A percentile compares a stretch with the other conserved stretches of the same genome.
phyloP scores from a whole-genome alignment of 2,113 vertebrate species.

The Anser cygnoides region DNA sequence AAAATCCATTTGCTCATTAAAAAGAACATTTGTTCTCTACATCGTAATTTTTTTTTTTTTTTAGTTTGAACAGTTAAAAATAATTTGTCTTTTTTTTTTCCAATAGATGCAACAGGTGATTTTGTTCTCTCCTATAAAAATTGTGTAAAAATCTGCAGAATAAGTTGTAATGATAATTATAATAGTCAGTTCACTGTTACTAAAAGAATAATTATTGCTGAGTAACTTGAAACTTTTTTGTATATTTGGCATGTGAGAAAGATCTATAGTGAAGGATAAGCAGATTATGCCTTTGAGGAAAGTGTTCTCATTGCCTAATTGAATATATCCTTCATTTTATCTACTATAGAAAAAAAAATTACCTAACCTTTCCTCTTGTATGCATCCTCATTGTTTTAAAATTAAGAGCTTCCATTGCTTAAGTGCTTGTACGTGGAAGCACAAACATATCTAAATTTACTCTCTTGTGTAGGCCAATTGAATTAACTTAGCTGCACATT shows the following conservation, averaged over 20 bases:
- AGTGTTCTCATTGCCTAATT: background rate
- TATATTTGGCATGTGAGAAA: background rate
- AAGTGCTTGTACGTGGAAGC: background rate
- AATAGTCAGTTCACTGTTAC: background rate
- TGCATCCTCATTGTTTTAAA: constrained; percentile 13
- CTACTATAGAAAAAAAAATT: background rate
- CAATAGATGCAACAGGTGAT: background rate
- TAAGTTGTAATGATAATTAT: background rate
- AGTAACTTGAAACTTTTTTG: background rate
- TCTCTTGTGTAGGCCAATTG: constrained; percentile 8
- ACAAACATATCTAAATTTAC: constrained; percentile 25
- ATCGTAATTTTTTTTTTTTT: background rate
- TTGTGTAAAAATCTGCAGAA: background rate
- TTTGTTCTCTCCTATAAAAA: background rate
- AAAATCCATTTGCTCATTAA: constrained; percentile 10
- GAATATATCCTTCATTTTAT: background rate
- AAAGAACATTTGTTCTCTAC: constrained; percentile 37
- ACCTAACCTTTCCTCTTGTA: background rate
- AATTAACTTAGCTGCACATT: constrained; percentile 3
- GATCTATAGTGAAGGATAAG: background rate
- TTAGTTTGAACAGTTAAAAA: background rate
- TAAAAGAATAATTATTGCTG: background rate
- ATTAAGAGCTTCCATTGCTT: constrained; percentile 17
- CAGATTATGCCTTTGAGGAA: background rate
- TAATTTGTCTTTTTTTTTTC: background rate